A percentile compares a stretch with the other conserved stretches of the same genome.
Evolutionary conservation across 1,140 invertebrate species (phyloP).

Genomic region (Polypedilum vanderplanki): DNA sequence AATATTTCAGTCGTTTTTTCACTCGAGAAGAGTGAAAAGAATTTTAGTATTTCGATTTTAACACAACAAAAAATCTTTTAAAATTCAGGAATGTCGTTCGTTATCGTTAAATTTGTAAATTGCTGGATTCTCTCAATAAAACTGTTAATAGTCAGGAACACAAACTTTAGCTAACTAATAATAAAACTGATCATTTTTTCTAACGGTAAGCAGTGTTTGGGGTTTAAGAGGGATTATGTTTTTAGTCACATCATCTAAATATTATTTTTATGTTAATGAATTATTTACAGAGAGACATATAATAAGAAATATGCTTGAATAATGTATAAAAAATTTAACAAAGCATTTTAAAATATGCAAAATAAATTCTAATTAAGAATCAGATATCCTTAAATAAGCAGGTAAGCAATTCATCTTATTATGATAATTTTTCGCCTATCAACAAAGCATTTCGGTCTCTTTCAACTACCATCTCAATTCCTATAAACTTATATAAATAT

Average conservation of each 20-base stretch:
- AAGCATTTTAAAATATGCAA: conserved; percentile 1
- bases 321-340: background rate
- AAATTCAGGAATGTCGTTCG: conserved; percentile 24
- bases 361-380: background rate
- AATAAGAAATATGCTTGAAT: background rate
- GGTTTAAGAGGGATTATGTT: background rate
- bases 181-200: background rate
- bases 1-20: conserved; percentile 21
- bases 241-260: background rate
- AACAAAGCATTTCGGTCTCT: background rate
- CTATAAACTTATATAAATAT: conserved; percentile 1
- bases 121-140: no score
- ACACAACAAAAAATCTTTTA: background rate
- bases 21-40: background rate
- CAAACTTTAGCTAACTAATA: background rate
- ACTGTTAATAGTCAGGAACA: background rate
- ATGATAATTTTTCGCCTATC: background rate
- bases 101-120: background rate
- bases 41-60: background rate
- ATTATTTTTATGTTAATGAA: background rate
- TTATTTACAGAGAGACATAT: background rate
- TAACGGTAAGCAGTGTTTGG: background rate
- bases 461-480: background rate
- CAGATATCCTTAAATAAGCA: background rate
- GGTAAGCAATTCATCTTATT: background rate